Evolutionary conservation across 1,140 invertebrate species (phyloP).

Genomic region (Samia ricini): DNA sequence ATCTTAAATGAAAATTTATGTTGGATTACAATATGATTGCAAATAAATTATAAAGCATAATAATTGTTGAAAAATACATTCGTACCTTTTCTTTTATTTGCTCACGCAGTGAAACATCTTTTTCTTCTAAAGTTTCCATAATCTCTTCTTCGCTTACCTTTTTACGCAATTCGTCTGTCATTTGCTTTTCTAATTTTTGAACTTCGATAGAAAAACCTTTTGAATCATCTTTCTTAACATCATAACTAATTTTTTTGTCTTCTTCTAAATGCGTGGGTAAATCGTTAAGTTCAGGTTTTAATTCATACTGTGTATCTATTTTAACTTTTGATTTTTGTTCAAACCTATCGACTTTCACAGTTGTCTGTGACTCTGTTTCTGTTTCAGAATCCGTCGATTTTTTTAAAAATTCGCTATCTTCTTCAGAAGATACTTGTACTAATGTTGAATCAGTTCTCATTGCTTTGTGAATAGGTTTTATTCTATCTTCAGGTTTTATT

Average conservation of each 20-base stretch:
- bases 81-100: constrained; percentile 57
- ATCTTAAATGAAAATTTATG: constrained; percentile 37
- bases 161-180: constrained; percentile 52
- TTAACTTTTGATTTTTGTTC: constrained; percentile 44
- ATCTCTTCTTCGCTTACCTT: constrained; percentile 64
- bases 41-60: neutral
- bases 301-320: constrained; percentile 34
- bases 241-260: constrained; percentile 78
- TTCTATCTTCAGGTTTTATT: constrained; percentile 59
- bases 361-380: constrained; percentile 75
- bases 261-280: constrained; percentile 33
- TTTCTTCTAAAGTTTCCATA: constrained; percentile 58
- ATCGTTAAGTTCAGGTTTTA: neutral
- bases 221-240: constrained; percentile 73
- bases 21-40: neutral
- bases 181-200: constrained; percentile 48
- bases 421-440: constrained; percentile 76
- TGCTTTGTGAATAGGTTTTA: constrained; percentile 60
- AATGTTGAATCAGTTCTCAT: constrained; percentile 74
- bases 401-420: constrained; percentile 76
- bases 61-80: neutral
- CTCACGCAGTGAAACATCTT: constrained; percentile 50
- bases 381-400: constrained; percentile 78
- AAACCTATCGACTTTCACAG: constrained; percentile 59
- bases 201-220: constrained; percentile 48